Percentiles rank a stretch among this genome's conserved stretches.
Evolutionary conservation across 2,888 invertebrate species (phyloP).

Genomic region (Sarcophaga caerulescens): DNA sequence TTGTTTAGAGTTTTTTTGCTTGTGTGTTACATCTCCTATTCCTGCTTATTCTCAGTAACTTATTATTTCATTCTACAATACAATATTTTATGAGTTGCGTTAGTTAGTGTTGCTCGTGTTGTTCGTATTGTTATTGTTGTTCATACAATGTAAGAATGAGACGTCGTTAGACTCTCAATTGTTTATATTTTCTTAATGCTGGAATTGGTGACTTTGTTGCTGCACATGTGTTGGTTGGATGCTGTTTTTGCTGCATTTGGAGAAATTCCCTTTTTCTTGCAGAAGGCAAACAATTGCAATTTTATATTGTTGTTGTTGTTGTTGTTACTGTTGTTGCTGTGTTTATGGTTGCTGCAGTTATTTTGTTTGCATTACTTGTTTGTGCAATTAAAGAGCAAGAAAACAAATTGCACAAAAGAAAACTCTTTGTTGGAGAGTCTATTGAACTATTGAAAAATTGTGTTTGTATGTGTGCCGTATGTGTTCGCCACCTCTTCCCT

Average conservation of each 20-base stretch:
- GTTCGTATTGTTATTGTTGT: neutral
- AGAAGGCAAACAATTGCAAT: slow-evolving; percentile 14
- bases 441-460: slow-evolving; percentile 60
- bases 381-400: slow-evolving; percentile 31
- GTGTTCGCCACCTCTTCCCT: neutral
- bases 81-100: neutral
- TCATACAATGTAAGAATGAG: slow-evolving; percentile 4
- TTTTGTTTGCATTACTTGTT: neutral
- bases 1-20: neutral
- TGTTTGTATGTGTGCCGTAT: slow-evolving; percentile 2
- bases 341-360: slow-evolving; percentile 18
- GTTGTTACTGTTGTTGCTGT: slow-evolving; percentile 8
- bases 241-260: slow-evolving; percentile 29
- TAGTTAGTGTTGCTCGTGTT: slow-evolving; percentile 9
- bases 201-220: neutral
- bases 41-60: neutral
- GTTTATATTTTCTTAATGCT: neutral
- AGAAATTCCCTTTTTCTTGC: slow-evolving; percentile 23
- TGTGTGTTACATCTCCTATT: slow-evolving; percentile 18
- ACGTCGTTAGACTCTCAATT: slow-evolving; percentile 32
- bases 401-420: neutral
- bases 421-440: slow-evolving; percentile 61
- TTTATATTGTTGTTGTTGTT: neutral
- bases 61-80: neutral
- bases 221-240: neutral